A percentile compares a stretch with the other conserved stretches of the same genome.
These are phyloP conservation scores for Platynereis dumerilii DNA, from an alignment of 2,888 invertebrate species.

Conservation along the genomic window DNA sequence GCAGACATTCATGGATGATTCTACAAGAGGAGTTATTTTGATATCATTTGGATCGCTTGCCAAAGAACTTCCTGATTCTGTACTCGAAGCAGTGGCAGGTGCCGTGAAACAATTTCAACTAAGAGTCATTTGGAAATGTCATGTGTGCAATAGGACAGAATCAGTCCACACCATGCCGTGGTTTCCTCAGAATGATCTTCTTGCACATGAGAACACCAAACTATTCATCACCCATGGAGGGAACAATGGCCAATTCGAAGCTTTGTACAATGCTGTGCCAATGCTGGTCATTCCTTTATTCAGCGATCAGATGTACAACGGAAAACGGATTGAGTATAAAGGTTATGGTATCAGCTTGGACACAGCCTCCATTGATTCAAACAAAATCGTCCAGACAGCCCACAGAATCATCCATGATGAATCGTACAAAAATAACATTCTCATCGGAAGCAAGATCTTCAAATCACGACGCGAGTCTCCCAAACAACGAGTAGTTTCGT, in stretches of 20 bases:
- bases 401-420: slow-evolving; percentile 28
- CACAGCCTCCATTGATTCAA: slow-evolving; percentile 18
- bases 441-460: slow-evolving; percentile 34
- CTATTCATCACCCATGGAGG: slow-evolving; percentile 47
- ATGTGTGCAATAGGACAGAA: neutral
- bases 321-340: slow-evolving; percentile 30
- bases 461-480: slow-evolving; percentile 32
- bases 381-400: slow-evolving; percentile 28
- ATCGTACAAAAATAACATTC: slow-evolving; percentile 31
- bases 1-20: slow-evolving; percentile 9
- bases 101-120: neutral
- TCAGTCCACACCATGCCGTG: slow-evolving; percentile 7
- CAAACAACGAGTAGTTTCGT: slow-evolving; percentile 39
- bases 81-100: neutral
- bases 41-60: slow-evolving; percentile 22
- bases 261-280: slow-evolving; percentile 43
- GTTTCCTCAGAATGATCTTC: slow-evolving; percentile 21
- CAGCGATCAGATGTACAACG: slow-evolving; percentile 39
- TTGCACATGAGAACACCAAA: slow-evolving; percentile 36
- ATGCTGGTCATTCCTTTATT: slow-evolving; percentile 41
- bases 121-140: no score
- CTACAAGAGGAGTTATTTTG: slow-evolving; percentile 15
- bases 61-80: neutral
- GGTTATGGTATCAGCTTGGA: slow-evolving; percentile 19
- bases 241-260: slow-evolving; percentile 41